These are phyloP conservation scores for Cephus nigrinus DNA, from an alignment of 2,888 invertebrate genomes.

Conservation along the genomic window DNA sequence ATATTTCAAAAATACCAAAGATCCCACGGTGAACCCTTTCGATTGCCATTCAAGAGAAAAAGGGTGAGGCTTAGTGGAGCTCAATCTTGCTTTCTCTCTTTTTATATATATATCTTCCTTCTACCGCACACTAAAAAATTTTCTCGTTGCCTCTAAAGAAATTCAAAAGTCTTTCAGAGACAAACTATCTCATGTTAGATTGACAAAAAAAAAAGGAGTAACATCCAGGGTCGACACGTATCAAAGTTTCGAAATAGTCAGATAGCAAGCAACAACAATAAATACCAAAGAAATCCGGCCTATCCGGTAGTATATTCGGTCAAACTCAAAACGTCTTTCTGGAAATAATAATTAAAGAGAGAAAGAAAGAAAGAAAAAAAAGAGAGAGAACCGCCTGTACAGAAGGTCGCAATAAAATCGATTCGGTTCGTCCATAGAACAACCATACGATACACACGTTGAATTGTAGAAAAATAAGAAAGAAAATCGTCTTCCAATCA, in stretches of 20 bases:
- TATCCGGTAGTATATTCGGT: background rate
- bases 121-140: background rate
- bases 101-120: background rate
- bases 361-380: background rate
- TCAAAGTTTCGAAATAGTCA: background rate
- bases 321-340: background rate
- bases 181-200: background rate
- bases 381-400: background rate
- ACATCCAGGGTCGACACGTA: background rate
- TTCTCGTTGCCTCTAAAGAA: background rate
- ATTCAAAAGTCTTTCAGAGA: background rate
- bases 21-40: background rate
- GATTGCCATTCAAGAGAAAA: background rate
- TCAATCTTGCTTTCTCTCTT: slow-evolving; percentile 15
- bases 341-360: background rate
- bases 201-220: background rate
- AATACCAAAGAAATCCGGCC: background rate
- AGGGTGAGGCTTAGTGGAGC: background rate
- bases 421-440: background rate
- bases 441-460: background rate
- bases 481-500: background rate
- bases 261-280: background rate
- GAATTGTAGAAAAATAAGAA: background rate
- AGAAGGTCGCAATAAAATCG: background rate
- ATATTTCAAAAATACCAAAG: background rate